Evolutionary conservation across 2,797 vertebrate species (phyloP), one percentile per base, ranked within the genome.

Genomic region (Periophthalmus magnuspinnatus): DNA sequence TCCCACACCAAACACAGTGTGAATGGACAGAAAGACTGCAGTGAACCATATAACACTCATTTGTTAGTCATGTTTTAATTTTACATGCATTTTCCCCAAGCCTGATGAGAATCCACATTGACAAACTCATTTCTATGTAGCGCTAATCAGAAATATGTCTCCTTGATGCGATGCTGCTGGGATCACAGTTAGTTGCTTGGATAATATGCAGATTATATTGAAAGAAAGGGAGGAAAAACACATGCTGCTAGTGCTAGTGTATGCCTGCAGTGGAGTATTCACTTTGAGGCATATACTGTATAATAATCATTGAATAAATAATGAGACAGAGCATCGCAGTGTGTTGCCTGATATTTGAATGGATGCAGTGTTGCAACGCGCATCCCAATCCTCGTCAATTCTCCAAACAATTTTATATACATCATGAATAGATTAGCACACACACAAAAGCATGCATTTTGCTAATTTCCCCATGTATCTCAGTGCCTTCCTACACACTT

Each of bases 401-500:
- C 75, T 70, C 72, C 68, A 80, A 77, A 74, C 17, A 70, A 68
- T 77, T 62, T 75, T 28, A 67, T 80, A 69, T 47, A 82, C 84
- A 80, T 82, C 71, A 75, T 80, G 83, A 88, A 87, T 80, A 88
- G 81, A 90, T 84, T 77, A 88, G 81, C 74, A 85, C 83, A 84
- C 76, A 76, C 80, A 84, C 82, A 84, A 38, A 45, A 45, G 36
- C 57, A 59, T 59, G 84, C 85, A 73, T 75, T 90, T 88, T 88
- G 87, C 84, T 89, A 88, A 90, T 91, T 92, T 83, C 86, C 61
- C 22, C 80, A 84, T 83, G 81, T 89, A 86, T 90, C 84, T 89
- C 82, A 82, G 82, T 80, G 87, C 88, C 91, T 91, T 93, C 92
- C 92, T 94, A 93, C 93, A 92, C 91, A 92, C 88, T 87, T 88